Base-by-base conservation (phyloP, 2,888 invertebrate species). In the Chymomyza amoena region DNA sequence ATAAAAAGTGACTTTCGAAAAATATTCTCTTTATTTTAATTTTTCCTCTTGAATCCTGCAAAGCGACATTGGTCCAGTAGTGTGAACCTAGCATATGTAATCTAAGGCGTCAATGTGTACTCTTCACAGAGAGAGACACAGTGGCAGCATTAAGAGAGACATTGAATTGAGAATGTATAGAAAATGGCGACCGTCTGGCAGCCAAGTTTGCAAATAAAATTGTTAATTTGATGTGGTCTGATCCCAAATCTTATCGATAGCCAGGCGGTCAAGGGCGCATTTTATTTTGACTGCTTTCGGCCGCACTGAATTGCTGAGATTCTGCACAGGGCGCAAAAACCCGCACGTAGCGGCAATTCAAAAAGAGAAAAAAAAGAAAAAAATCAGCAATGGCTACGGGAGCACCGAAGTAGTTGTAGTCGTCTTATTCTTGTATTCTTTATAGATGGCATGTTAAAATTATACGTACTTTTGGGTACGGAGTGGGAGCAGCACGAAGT, bases 271-370 rank as follows among this genome's bases (percentile, higher is more conserved):
- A 54, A 54, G 20, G 54, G 2, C 54, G 20, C 54, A 57, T 57
- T 57, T 57, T 28, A 20, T 20, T 57, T 20, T 13, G 25, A 9
- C 20, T 57, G 15, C 28, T 84, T 73, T 71, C 52, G 28, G 62
- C 32, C 68, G 69, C 63, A 63, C 59, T 57, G 70, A 15, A 32
- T 67, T 54, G 71, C 71, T 83, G 68, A 61, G 69, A 70, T 69
- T 45, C 20, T 20, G 61, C 63, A 7, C 67, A 65, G 57, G 76
- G 76, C 68, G 62, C 32, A 50, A 66, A 83, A 83, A 78, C 86
- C 81, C 72, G 84, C 83, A 83, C 88, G 83, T 83, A 86, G 73
- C 51, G 76, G 86, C 88, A 84, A 88, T 86, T 87, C 76, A 60
- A 32, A 32, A 32, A 7, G 9, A 32, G 1, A 6, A 1, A 7